These are phyloP conservation scores for Ramphastos sulfuratus DNA, from an alignment of 2,113 vertebrate genomes.

Conservation along the genomic window DNA sequence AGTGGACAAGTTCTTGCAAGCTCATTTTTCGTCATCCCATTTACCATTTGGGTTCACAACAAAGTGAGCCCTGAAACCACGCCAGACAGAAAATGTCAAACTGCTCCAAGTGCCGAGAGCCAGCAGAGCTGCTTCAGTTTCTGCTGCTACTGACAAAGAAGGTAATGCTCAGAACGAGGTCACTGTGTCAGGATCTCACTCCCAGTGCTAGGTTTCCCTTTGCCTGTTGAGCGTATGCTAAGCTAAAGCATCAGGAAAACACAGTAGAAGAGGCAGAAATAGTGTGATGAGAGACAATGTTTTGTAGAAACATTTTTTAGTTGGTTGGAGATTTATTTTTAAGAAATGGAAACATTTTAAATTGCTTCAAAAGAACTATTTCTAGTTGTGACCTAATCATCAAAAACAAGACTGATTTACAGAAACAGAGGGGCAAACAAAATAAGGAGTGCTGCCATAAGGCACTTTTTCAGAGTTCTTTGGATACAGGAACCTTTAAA, in stretches of 20 bases:
- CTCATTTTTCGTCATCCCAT: constrained; percentile 15
- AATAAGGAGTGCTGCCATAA: background rate
- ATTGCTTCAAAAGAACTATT: background rate
- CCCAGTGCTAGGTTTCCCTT: background rate
- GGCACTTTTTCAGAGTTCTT: background rate
- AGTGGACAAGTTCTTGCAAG: constrained; percentile 61
- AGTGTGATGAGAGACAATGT: background rate
- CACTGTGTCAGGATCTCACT: constrained; percentile 73
- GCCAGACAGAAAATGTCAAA: constrained; percentile 55
- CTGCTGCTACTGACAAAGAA: constrained; percentile 43
- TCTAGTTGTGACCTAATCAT: background rate
- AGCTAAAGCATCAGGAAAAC: background rate
- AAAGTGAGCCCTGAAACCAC: constrained; percentile 32
- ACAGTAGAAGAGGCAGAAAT: background rate
- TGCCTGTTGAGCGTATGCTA: background rate
- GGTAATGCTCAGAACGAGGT: constrained; percentile 68
- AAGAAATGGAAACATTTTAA: background rate
- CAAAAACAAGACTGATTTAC: background rate
- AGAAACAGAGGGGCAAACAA: background rate
- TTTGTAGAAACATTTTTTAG: background rate
- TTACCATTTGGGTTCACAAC: constrained; percentile 28
- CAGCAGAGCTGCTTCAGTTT: constrained; percentile 38
- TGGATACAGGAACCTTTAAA: background rate
- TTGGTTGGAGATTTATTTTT: background rate
- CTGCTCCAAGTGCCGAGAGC: constrained; percentile 33